Conservation (phyloP, 2,888 invertebrate species). For the Monochamus alternatus region DNA sequence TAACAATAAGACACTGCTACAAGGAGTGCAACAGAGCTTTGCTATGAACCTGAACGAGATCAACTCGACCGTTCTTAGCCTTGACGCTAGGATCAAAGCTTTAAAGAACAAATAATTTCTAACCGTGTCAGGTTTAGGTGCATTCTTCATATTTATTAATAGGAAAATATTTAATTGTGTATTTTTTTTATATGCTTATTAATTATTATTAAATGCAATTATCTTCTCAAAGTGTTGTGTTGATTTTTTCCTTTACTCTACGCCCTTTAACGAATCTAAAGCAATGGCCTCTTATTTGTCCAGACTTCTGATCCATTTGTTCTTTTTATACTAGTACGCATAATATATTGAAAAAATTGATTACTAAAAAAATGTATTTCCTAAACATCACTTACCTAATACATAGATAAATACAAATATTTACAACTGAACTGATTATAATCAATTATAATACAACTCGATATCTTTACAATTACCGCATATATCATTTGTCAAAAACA, state of each 20-base stretch:
- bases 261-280: too few species aligned
- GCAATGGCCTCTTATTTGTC: too few species aligned
- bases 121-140: not conserved
- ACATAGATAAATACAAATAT: constrained; percentile 53
- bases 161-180: constrained; percentile 9
- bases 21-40: constrained; percentile 87
- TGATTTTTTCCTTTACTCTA: not conserved
- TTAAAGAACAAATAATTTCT: constrained; percentile 71
- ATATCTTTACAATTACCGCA: constrained; percentile 44
- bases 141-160: constrained; percentile 31
- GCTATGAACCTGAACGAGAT: constrained; percentile 85
- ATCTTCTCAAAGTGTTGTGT: not conserved
- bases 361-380: constrained; percentile 51
- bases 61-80: constrained; percentile 81
- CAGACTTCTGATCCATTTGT: too few species aligned
- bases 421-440: constrained; percentile 48
- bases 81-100: constrained; percentile 82
- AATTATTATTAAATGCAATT: constrained; percentile 8
- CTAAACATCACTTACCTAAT: constrained; percentile 42
- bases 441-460: constrained; percentile 46
- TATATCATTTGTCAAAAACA: constrained; percentile 13
- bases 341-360: not conserved
- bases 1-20: constrained; percentile 84
- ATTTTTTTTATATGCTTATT: constrained; percentile 26
- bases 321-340: too few species aligned